These are phyloP conservation scores for Entelurus aequoreus DNA, from an alignment of 2,113 vertebrate species.

Conservation along the genomic window DNA sequence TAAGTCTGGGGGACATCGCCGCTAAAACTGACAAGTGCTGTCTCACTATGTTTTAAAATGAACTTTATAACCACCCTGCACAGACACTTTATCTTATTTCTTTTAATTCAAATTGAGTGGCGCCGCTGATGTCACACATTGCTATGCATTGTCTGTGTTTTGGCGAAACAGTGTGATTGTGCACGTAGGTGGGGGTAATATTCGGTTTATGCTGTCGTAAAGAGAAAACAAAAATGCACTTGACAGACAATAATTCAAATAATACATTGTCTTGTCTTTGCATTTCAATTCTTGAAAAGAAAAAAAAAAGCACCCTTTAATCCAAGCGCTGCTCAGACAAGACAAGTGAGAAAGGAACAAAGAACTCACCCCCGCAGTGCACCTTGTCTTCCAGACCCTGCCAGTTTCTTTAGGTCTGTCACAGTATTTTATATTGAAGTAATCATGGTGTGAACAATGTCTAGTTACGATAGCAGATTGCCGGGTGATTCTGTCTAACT, in stretches of 20 bases:
- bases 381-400: slow-evolving; percentile 17
- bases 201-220: slow-evolving; percentile 4
- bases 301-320: not conserved
- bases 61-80: not conserved
- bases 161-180: not conserved
- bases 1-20: slow-evolving; percentile 1
- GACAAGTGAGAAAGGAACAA: not conserved
- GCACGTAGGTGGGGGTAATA: not conserved
- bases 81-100: not conserved
- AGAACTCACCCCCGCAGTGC: slow-evolving; percentile 8
- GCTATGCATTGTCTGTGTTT: not conserved
- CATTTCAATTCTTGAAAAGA: not conserved
- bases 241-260: too few species aligned
- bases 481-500: slow-evolving; percentile 17
- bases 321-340: not conserved
- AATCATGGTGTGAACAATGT: slow-evolving; percentile 23
- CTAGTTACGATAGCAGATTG: slow-evolving; percentile 15
- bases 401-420: slow-evolving; percentile 32
- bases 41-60: not conserved
- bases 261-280: too few species aligned
- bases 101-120: not conserved
- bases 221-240: too few species aligned
- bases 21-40: not conserved
- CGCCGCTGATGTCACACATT: not conserved
- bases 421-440: slow-evolving; percentile 26